Conservation (phyloP, 2,113 vertebrate genomes). For the Atlantisia rogersi region DNA sequence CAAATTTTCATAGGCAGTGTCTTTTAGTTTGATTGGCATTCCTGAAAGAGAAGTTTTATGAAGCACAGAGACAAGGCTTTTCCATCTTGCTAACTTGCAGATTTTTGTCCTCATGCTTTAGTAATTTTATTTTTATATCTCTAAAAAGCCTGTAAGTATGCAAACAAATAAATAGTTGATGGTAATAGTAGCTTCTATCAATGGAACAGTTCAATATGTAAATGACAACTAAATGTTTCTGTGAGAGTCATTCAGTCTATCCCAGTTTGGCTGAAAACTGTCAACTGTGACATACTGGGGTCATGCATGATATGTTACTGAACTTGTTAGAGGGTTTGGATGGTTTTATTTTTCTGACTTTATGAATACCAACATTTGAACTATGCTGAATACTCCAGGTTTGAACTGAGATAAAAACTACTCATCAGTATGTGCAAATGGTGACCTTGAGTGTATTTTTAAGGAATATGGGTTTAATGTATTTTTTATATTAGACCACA, state of each 20-base stretch:
- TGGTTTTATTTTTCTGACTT: background rate
- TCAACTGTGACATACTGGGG: background rate
- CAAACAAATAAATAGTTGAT: background rate
- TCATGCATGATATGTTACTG: background rate
- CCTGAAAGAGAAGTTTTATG: background rate
- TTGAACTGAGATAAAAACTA: background rate
- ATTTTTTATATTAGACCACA: background rate
- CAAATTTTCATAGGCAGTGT: background rate
- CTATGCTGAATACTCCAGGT: background rate
- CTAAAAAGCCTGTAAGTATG: background rate
- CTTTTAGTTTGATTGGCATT: background rate
- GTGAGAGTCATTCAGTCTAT: background rate
- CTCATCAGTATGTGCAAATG: background rate
- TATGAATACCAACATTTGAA: background rate
- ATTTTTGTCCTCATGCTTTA: background rate
- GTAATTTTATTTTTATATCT: background rate
- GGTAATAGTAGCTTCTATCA: background rate
- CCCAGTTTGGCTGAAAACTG: background rate
- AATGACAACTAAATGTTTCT: background rate
- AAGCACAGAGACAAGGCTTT: background rate
- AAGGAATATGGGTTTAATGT: background rate
- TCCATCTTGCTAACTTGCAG: fast-evolving
- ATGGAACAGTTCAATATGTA: background rate
- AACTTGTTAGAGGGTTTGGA: background rate
- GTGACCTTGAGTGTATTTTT: background rate